Percentiles rank a stretch among this genome's conserved stretches.
Evolutionary conservation across 64 coral and sea anemone species (phyloP).

Genomic region (Stylophora pistillata): DNA sequence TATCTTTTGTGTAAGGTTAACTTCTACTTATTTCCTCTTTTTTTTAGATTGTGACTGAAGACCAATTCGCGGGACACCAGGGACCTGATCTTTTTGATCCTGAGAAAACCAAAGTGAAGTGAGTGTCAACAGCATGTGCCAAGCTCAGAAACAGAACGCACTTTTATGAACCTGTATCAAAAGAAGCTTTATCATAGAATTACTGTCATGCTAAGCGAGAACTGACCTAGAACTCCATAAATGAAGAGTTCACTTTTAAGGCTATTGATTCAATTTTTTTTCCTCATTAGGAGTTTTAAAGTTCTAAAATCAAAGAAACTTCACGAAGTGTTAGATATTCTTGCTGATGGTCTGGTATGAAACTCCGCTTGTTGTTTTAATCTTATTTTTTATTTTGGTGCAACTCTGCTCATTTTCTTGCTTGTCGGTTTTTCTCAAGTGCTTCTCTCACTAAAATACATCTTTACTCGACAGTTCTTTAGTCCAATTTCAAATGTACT

Average conservation of each 20-base stretch:
- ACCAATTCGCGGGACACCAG: constrained; percentile 99
- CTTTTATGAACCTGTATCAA: no score
- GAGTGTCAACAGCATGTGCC: background rate
- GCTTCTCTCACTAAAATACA: no score
- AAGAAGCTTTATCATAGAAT: no score
- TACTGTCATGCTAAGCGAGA: no score
- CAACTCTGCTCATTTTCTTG: no score
- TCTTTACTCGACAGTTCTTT: no score
- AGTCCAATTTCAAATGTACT: no score
- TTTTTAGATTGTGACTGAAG: constrained; percentile 87
- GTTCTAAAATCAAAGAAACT: constrained; percentile 91
- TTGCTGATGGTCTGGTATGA: constrained; percentile 92
- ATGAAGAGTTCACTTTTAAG: no score
- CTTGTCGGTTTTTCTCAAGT: no score
- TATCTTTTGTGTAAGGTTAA: background rate
- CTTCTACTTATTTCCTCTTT: background rate
- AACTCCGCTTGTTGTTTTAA: background rate
- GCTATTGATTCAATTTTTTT: background rate
- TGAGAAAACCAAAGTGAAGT: constrained; percentile 88
- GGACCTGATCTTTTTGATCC: constrained; percentile 90
- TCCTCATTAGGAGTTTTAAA: constrained; percentile 79
- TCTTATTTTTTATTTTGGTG: background rate
- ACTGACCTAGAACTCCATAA: no score
- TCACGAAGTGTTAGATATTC: constrained; percentile 70
- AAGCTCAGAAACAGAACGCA: no score